Evolutionary conservation across 2,113 vertebrate genomes (phyloP).

Genomic region (Climacteris rufus): DNA sequence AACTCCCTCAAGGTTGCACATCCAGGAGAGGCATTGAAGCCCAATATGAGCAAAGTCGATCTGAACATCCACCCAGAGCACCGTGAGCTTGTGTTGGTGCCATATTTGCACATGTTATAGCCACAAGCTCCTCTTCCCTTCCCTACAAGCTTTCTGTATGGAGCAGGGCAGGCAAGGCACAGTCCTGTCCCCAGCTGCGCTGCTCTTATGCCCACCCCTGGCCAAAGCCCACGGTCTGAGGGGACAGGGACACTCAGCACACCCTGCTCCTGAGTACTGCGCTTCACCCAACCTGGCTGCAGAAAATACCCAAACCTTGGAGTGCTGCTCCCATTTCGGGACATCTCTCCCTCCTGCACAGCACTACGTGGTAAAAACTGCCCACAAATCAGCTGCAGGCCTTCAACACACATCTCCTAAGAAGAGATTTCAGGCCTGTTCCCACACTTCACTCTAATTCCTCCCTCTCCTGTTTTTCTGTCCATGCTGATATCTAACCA

Average conservation of each 20-base stretch:
- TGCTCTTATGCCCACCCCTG: accelerated
- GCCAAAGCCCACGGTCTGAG: not conserved
- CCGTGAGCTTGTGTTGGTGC: not conserved
- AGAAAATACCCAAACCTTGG: not conserved
- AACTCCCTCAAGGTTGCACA: accelerated
- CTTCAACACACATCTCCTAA: not conserved
- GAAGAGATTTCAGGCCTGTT: not conserved
- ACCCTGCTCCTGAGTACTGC: too few relatives aligned
- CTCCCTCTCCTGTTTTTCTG: not conserved
- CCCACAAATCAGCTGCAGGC: not conserved
- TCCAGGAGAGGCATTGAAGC: not conserved
- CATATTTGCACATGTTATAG: not conserved
- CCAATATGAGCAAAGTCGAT: not conserved
- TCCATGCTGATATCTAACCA: not conserved
- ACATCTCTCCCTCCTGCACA: not conserved
- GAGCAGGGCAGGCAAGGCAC: accelerated
- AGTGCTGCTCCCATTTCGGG: not conserved
- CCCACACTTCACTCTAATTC: not conserved
- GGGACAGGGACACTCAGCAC: not conserved
- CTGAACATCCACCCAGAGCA: not conserved
- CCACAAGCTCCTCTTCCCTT: not conserved
- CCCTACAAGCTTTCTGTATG: not conserved
- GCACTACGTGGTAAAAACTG: accelerated
- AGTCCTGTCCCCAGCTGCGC: not conserved
- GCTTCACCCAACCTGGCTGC: not conserved